Evolutionary conservation across 2,113 vertebrate species (phyloP), one percentile per base, ranked within the genome.

Genomic region (Anguilla japonica): DNA sequence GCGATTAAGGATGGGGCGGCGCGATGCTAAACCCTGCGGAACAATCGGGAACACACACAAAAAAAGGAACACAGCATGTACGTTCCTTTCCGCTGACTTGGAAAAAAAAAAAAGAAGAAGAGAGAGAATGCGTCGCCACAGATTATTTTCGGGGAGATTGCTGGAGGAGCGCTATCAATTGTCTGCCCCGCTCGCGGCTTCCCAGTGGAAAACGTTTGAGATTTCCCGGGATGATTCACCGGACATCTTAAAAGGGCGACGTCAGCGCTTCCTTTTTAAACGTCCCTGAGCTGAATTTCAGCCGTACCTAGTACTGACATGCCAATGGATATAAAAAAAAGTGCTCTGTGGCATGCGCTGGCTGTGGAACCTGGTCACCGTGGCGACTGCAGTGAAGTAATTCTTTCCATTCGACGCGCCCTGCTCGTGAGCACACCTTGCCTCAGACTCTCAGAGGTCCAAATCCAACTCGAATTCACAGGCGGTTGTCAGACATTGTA

Each of bases 11-110:
- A 50, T 88, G 89, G 89, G 88, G 63, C 89, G 85, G 85, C 85
- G 87, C 88, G 83, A 88, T 8, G 80, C 78, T 86, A 34, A 50
- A 86, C 71, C 86, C 87, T 57, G 85, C 46, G 82, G 87, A 87
- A 34, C 34, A 34, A 85, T 94, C 94, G 92, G 43, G 41, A 94
- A 92, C 89, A 90, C 89, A 96, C 93, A 95, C 50, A 53, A 53
- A 92, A 93, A 92, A 46, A 46, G 84, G 34, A 34, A 93, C 91
- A 95, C 88, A 92, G 78, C 67, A 85, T 91, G 84, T 85, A 89
- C 53, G 50, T 26, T 56, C 39, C 56, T 22, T 50, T 85, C 84
- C 39, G n/a, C 84, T 50, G 29, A 57, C 46, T 14, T 0, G 39
- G 34, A 34, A 83, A 34, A 9, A 26, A 34, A 6, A n/a, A 75